Percentiles rank a stretch among this genome's conserved stretches.
Evolutionary conservation across 2,888 invertebrate genomes (phyloP).

Genomic region (Panopea generosa): DNA sequence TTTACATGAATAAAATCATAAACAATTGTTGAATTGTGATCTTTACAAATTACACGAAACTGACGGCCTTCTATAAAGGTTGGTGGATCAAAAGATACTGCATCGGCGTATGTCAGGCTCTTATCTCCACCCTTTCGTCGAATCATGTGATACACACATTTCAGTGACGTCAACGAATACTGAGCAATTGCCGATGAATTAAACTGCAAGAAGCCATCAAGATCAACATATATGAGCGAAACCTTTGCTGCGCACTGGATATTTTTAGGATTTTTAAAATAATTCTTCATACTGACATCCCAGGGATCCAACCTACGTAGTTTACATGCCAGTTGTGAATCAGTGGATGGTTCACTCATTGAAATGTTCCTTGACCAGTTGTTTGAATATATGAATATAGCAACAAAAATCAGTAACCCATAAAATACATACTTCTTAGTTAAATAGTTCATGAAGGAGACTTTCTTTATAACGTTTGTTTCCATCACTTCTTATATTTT

Average conservation of each 20-base stretch:
- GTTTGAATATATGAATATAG: too few relatives aligned
- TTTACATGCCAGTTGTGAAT: too few relatives aligned
- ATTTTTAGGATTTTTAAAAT: not conserved
- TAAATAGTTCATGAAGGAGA: too few relatives aligned
- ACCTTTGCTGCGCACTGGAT: slow-evolving; percentile 10
- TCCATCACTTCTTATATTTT: too few relatives aligned
- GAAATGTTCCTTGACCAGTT: too few relatives aligned
- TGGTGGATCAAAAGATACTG: slow-evolving; percentile 27
- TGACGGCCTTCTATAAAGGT: slow-evolving; percentile 27
- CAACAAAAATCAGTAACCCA: too few relatives aligned
- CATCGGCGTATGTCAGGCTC: slow-evolving; percentile 4
- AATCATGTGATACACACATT: not conserved
- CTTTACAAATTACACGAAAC: slow-evolving; percentile 39
- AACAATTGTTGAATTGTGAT: not conserved
- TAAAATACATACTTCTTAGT: too few relatives aligned
- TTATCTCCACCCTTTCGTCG: slow-evolving; percentile 17
- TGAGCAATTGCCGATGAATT: slow-evolving; percentile 15
- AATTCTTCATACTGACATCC: slow-evolving; percentile 22
- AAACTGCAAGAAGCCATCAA: slow-evolving; percentile 22
- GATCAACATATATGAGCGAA: slow-evolving; percentile 35
- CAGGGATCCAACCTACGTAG: slow-evolving; percentile 24
- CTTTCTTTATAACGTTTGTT: too few relatives aligned
- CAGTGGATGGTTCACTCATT: too few relatives aligned
- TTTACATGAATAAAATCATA: slow-evolving; percentile 53
- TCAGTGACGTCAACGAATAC: not conserved